Conservation (phyloP, 2,797 vertebrate species). For the Mus caroli region DNA sequence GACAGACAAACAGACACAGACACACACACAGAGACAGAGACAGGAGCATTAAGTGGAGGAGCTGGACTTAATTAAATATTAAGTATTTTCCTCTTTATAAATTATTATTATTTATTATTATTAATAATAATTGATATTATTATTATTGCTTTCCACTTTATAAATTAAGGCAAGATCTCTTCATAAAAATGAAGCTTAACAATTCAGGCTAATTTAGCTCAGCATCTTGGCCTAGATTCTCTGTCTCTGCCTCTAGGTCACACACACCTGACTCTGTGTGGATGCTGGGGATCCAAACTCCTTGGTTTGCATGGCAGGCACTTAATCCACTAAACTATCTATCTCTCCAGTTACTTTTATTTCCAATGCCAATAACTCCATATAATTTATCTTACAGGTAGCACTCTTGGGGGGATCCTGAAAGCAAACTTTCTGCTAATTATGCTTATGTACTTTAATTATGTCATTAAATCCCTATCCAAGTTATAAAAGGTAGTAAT, state of each 20-base stretch:
- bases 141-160: not conserved
- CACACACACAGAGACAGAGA: too few species aligned
- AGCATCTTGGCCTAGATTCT: not conserved
- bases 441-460: not conserved
- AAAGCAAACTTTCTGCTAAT: conserved; percentile 10
- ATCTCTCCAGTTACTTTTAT: not conserved
- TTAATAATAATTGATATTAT: too few species aligned
- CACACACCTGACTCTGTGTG: not conserved
- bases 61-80: not conserved
- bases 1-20: too few species aligned
- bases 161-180: not conserved
- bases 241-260: not conserved
- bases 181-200: not conserved
- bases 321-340: not conserved
- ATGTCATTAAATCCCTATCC: not conserved
- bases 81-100: not conserved
- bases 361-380: not conserved
- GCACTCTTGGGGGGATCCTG: not conserved
- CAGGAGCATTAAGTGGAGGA: not conserved
- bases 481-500: not conserved
- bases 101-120: too few species aligned
- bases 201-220: not conserved
- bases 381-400: not conserved
- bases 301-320: not conserved
- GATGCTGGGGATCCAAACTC: not conserved